Percentiles rank a stretch among this genome's conserved stretches.
Conservation (phyloP, 92 coral and sea anemone species). For the Phenganax marumi region DNA sequence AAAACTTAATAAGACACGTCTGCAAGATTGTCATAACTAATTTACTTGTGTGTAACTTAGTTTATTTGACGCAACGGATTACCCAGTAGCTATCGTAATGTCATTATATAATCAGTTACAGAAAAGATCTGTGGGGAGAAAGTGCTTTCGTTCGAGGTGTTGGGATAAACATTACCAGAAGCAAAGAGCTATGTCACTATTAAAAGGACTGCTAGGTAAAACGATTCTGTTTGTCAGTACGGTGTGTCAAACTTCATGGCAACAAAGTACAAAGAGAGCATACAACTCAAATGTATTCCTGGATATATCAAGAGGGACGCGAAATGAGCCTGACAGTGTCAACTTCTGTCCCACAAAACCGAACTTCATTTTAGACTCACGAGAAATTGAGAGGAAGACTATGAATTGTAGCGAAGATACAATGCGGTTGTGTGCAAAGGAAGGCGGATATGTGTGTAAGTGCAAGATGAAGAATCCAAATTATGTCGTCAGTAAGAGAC, state of each 20-base stretch:
- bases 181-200: too few relatives aligned
- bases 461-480: not conserved
- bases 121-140: too few relatives aligned
- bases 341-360: not conserved
- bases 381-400: not conserved
- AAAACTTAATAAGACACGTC: not conserved
- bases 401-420: constrained; percentile 17
- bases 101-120: not conserved
- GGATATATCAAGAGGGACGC: not conserved
- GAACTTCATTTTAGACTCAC: not conserved
- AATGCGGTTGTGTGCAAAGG: not conserved
- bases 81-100: not conserved
- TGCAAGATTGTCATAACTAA: constrained; percentile 1
- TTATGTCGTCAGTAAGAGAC: constrained; percentile 1
- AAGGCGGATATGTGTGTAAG: not conserved
- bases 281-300: not conserved
- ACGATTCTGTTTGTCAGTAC: not conserved
- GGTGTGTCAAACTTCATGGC: not conserved
- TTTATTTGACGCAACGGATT: not conserved
- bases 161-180: too few relatives aligned
- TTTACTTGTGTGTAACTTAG: not conserved
- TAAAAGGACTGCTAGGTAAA: not conserved
- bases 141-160: too few relatives aligned
- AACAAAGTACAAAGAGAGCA: not conserved
- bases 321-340: not conserved